A percentile compares a stretch with the other conserved stretches of the same genome.
Conservation (phyloP, 1,140 invertebrate species). For the Hyposmocoma kahamanoa region DNA sequence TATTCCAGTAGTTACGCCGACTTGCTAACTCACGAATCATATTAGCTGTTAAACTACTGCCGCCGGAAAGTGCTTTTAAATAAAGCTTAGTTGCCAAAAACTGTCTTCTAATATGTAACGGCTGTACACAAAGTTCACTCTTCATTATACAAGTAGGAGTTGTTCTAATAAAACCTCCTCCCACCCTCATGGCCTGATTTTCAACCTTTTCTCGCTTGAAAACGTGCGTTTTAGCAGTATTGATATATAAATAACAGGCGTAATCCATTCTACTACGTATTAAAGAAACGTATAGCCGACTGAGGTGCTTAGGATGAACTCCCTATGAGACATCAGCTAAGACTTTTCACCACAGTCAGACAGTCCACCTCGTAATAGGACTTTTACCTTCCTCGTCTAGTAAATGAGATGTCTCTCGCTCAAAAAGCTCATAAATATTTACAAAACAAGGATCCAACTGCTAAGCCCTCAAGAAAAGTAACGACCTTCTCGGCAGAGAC, state of each 20-base stretch:
- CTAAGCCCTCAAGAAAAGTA: too few species aligned
- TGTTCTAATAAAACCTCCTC: slow-evolving; percentile 1
- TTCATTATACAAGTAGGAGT: slow-evolving; percentile 8
- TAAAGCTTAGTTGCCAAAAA: slow-evolving; percentile 5
- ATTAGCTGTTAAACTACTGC: neutral
- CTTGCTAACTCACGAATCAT: neutral
- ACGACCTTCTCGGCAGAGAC: too few species aligned
- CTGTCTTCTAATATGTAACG: neutral
- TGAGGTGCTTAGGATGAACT: slow-evolving; percentile 4
- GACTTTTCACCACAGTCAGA: too few species aligned
- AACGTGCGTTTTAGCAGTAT: neutral
- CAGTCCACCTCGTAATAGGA: too few species aligned
- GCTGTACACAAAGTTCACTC: slow-evolving; percentile 1
- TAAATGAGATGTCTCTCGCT: too few species aligned
- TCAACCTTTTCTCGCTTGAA: slow-evolving; percentile 2
- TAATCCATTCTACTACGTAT: slow-evolving; percentile 3
- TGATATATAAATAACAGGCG: neutral
- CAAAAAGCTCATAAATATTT: too few species aligned
- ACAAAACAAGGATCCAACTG: too few species aligned
- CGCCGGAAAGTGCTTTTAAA: neutral
- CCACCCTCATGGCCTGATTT: neutral
- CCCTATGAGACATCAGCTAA: too few species aligned
- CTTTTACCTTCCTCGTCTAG: too few species aligned
- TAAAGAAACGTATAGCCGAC: slow-evolving; percentile 3
- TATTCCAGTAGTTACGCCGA: neutral